phyloP scores from a whole-genome alignment of 1,140 invertebrate genomes.

The Calycopis cecrops region DNA sequence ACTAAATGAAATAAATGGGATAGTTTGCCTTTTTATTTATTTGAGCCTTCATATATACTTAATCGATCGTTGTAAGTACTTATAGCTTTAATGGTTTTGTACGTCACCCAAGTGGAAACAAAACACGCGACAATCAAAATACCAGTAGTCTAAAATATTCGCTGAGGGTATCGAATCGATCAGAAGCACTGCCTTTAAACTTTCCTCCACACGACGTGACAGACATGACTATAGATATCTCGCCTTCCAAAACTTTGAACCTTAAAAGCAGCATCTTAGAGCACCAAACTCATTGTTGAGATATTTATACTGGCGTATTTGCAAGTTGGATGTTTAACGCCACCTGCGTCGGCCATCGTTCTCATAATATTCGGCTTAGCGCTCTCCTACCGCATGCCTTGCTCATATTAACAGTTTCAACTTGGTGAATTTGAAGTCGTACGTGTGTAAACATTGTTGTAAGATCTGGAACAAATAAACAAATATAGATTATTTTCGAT shows the following conservation, averaged over 20 bases:
- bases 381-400: slow-evolving; percentile 40
- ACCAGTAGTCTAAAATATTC: slow-evolving; percentile 10
- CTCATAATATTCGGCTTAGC: slow-evolving; percentile 77
- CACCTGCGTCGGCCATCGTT: slow-evolving; percentile 67
- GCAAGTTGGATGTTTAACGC: slow-evolving; percentile 67
- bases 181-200: slow-evolving; percentile 24
- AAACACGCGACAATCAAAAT: slow-evolving; percentile 18
- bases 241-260: slow-evolving; percentile 15
- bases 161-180: slow-evolving; percentile 24
- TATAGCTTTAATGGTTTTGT: no score
- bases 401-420: slow-evolving; percentile 60
- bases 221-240: slow-evolving; percentile 36
- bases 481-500: no score
- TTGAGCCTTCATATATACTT: no score
- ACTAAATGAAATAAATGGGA: no score
- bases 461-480: no score
- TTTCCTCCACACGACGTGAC: slow-evolving; percentile 48
- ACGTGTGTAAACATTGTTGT: slow-evolving; percentile 2
- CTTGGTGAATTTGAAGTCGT: slow-evolving; percentile 27
- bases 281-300: slow-evolving; percentile 12
- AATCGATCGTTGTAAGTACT: no score
- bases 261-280: slow-evolving; percentile 11
- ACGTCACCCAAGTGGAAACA: background rate
- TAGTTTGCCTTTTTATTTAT: no score
- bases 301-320: slow-evolving; percentile 32